Evolutionary conservation across 92 coral and sea anemone genomes (phyloP), one percentile per base, ranked within the genome.

Genomic region (Virgularia gustaviana): DNA sequence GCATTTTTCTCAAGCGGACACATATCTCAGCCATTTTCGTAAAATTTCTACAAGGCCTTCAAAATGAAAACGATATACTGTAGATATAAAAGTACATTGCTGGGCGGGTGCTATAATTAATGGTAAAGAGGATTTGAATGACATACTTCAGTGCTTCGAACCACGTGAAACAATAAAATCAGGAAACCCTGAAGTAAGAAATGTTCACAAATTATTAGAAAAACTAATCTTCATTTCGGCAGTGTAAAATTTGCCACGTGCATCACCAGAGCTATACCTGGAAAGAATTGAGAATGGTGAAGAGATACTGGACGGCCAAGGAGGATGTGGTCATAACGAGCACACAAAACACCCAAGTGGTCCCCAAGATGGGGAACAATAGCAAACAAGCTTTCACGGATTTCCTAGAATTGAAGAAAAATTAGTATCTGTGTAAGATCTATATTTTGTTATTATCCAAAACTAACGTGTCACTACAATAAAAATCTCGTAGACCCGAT

Each of bases 331-430:
- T 85, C 65, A 90, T 87, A 49, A 87, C 64, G 49, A 90, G 73
- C 32, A 90, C 63, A 18, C 92, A 86, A 54, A 90, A 85, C 59
- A 90, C 71, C 96, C 96, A 90, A 22, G 92, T 87, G 71, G 88
- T 78, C 3, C 96, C 96, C 61, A 90, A 90, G 38, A 90, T 79
- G 12, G 96, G 96, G 39, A 90, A 81, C 51, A 90, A 65, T 28
- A 90, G 87, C 35, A 81, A 85, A 20, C 88, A 76, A 13, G 92
- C 83, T 78, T 87, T 90, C 57, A 90, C 79, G 22, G 96, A 85
- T n/a, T 90, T 81, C 42, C 96, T 90, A 68, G 37, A 65, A 57
- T 9, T 30, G 36, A 13, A 60, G n/a, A n/a, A n/a, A n/a, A n/a
- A n/a, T n/a, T n/a, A n/a, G n/a, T n/a, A 16, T 13, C 51, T 4